Evolutionary conservation across 2,113 vertebrate species (phyloP).

Genomic region (Felis chaus): DNA sequence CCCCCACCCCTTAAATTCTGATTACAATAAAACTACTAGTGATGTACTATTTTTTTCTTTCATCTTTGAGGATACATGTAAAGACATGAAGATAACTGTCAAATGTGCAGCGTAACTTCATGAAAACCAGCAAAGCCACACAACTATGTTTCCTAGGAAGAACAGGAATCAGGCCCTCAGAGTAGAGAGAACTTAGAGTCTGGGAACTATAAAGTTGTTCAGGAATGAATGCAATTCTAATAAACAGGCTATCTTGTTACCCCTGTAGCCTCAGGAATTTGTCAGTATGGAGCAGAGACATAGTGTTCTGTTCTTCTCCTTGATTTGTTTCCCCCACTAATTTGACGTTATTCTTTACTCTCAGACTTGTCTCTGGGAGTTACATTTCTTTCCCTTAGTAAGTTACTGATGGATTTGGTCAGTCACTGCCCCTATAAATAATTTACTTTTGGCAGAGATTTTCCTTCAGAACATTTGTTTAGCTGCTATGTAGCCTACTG

Average conservation of each 20-base stretch:
- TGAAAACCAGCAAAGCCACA: slow-evolving; percentile 6
- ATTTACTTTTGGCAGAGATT: background rate
- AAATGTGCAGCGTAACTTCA: background rate
- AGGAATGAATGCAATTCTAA: background rate
- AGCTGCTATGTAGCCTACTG: background rate
- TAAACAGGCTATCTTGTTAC: background rate
- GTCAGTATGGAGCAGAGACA: background rate
- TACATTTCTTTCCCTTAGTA: background rate
- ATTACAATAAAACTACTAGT: background rate
- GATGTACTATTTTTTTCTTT: background rate
- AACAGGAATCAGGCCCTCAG: background rate
- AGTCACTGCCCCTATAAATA: background rate
- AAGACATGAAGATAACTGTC: background rate
- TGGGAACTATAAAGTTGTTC: background rate
- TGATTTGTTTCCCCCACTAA: background rate
- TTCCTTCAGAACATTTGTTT: background rate
- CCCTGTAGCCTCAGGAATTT: background rate
- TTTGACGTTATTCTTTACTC: background rate
- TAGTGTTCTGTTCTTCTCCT: background rate
- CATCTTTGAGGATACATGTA: background rate
- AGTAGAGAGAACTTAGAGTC: background rate
- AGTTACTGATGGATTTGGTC: background rate
- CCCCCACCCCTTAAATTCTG: background rate
- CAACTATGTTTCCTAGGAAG: background rate
- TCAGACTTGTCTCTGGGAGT: background rate